Evolutionary conservation across 92 coral and sea anemone species (phyloP).

Genomic region (Anthopleura xanthogrammica): DNA sequence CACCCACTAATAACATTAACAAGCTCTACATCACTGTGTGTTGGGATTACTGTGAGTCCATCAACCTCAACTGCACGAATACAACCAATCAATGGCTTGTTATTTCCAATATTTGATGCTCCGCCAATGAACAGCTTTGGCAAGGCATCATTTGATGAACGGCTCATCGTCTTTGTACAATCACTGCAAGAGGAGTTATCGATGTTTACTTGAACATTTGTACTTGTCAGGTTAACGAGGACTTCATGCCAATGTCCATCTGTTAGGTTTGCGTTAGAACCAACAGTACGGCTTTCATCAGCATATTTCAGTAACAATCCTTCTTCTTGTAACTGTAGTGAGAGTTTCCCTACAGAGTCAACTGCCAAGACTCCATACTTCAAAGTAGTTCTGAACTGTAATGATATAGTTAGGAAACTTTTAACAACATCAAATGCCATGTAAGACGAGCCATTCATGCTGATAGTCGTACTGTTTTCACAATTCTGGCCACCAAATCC

Average conservation of each 20-base stretch:
- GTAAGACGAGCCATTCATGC: conserved; percentile 78
- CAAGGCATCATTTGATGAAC: conserved; percentile 29
- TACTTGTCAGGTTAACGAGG: conserved; percentile 42
- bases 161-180: conserved; percentile 20
- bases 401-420: conserved; percentile 45
- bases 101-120: neutral
- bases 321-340: conserved; percentile 51
- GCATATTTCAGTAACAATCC: conserved; percentile 42
- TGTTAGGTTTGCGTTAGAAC: conserved; percentile 47
- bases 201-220: conserved; percentile 33
- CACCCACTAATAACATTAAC: conserved; percentile 57
- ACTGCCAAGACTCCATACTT: conserved; percentile 57
- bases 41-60: conserved; percentile 58
- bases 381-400: conserved; percentile 84
- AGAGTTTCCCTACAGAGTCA: conserved; percentile 49
- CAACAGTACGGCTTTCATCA: conserved; percentile 28
- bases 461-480: conserved; percentile 74
- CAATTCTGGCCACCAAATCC: conserved; percentile 86
- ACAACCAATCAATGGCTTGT: conserved; percentile 75
- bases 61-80: conserved; percentile 53
- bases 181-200: conserved; percentile 74
- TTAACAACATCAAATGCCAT: conserved; percentile 56
- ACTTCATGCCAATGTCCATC: conserved; percentile 70
- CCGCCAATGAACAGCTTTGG: conserved; percentile 70
- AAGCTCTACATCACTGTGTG: conserved; percentile 38